These are phyloP conservation scores for Echinometra lucunter DNA, from an alignment of 53 echinoderm and acorn worm species.

Conservation along the genomic window DNA sequence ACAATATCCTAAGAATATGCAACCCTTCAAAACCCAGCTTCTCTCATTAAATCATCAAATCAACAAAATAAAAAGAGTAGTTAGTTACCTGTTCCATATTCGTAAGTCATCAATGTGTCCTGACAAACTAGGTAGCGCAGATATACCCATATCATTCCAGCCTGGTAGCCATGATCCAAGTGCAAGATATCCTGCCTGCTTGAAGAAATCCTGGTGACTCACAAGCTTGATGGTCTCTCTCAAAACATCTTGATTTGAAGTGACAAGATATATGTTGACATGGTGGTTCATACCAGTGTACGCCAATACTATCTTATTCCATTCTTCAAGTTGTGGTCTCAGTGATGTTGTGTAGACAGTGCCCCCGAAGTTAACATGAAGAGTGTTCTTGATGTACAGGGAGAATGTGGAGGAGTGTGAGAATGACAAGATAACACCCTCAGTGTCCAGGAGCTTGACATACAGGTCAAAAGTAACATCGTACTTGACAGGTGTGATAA, in stretches of 20 bases:
- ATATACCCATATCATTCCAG: constrained; percentile 64
- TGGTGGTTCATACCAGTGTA: constrained; percentile 75
- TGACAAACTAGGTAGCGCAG: constrained; percentile 73
- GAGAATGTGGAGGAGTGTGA: constrained; percentile 80
- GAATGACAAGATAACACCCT: constrained; percentile 85
- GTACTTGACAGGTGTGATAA: constrained; percentile 59
- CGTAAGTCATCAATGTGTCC: constrained; percentile 87
- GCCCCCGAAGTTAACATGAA: constrained; percentile 75
- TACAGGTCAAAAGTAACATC: constrained; percentile 83
- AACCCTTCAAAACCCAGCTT: no score
- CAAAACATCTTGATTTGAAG: constrained; percentile 68
- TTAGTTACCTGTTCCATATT: constrained; percentile 80
- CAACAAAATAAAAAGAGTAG: no score
- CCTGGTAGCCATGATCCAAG: constrained; percentile 89
- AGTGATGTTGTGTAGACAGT: constrained; percentile 75
- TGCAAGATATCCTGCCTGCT: constrained; percentile 82
- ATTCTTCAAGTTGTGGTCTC: constrained; percentile 70
- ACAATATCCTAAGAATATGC: no score
- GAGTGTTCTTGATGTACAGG: constrained; percentile 72
- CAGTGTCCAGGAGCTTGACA: constrained; percentile 71
- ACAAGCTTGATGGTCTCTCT: constrained; percentile 66
- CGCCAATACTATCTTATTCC: constrained; percentile 84
- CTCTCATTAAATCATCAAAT: no score
- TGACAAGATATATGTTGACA: constrained; percentile 78
- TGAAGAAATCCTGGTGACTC: constrained; percentile 68